phyloP scores from a whole-genome alignment of 2,113 vertebrate species.

The Okapia johnstoni region DNA sequence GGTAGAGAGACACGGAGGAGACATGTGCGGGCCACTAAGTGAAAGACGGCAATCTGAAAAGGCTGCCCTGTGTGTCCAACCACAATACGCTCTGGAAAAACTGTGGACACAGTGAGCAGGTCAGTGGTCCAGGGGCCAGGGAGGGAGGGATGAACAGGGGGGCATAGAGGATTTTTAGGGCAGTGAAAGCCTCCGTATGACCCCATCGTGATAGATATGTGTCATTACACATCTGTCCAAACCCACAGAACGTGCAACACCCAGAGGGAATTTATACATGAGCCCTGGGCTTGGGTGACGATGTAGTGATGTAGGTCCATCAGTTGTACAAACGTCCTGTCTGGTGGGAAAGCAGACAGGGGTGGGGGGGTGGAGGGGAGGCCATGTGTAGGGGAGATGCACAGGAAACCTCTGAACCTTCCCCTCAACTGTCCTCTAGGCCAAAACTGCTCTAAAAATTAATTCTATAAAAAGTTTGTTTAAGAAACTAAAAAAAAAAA shows the following conservation, averaged over 20 bases:
- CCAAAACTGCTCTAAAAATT: not conserved
- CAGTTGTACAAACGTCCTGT: rapidly evolving
- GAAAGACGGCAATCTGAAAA: not conserved
- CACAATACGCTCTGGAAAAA: not conserved
- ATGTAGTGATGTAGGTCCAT: rapidly evolving
- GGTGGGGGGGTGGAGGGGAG: not conserved
- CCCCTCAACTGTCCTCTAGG: not conserved
- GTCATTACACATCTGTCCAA: not conserved
- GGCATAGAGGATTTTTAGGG: not conserved
- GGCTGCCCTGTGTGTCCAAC: not conserved
- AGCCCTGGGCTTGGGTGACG: not conserved
- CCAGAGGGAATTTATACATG: too few relatives aligned
- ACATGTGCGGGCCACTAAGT: rapidly evolving
- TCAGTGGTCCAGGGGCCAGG: rapidly evolving
- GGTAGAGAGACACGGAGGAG: not conserved
- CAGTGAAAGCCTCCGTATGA: not conserved
- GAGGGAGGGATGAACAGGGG: not conserved
- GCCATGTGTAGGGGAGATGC: not conserved
- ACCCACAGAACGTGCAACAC: not conserved
- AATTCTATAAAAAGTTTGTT: not conserved
- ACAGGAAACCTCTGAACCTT: not conserved
- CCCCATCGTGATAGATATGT: rapidly evolving
- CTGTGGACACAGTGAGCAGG: not conserved
- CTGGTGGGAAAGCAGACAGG: not conserved
- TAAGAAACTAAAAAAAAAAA: not conserved